Base-by-base conservation (phyloP, 2,888 invertebrate genomes). In the Ophioninae sp. region DNA sequence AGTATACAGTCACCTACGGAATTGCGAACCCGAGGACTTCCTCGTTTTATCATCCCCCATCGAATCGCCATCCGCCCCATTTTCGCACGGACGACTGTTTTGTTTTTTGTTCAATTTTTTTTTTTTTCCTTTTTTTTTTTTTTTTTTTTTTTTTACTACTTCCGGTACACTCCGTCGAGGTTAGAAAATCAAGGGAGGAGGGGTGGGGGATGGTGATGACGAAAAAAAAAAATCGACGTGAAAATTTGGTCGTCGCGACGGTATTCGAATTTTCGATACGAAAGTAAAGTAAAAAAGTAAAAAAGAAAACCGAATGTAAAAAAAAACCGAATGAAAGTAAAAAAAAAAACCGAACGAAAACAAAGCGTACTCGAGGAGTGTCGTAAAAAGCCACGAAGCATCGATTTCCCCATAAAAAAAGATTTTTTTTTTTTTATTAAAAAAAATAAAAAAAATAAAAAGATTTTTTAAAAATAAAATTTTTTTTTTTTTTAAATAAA, bases 61-160 rank as follows among this genome's bases (percentile, higher is more conserved):
- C 30, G 6, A 20, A 39, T 73, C 68, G 30, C 62, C 78, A 72
- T 39, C 20, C 64, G 21, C 68, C 21, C 65, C 56, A n/a, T 69
- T 13, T 30, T n/a, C 74, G 30, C 21, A 39, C 37, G 50, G 17
- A 13, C 50, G 30, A 30, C 30, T 3, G 3, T 30, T 30, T 30
- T 30, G 1, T 30, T 30, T 50, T 17, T 17, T 13, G n/a, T n/a
- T n/a, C n/a, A n/a, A n/a, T 50, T 10, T 10, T 50, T 0, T 50
- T 50, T 13, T 50, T 50, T 50, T 17, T 50, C 2, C 13, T 50
- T 17, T 50, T 50, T 50, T 61, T 50, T 79, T 75, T 80, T 62
- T 64, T 75, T 68, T 50, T 57, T 79, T 39, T 68, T 73, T 78
- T 73, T 79, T 76, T 20, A 81, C 61, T 23, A 82, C 69, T 44